A percentile compares a stretch with the other conserved stretches of the same genome.
Evolutionary conservation across 2,888 invertebrate genomes (phyloP).

Genomic region (Opisthograptis luteolata): DNA sequence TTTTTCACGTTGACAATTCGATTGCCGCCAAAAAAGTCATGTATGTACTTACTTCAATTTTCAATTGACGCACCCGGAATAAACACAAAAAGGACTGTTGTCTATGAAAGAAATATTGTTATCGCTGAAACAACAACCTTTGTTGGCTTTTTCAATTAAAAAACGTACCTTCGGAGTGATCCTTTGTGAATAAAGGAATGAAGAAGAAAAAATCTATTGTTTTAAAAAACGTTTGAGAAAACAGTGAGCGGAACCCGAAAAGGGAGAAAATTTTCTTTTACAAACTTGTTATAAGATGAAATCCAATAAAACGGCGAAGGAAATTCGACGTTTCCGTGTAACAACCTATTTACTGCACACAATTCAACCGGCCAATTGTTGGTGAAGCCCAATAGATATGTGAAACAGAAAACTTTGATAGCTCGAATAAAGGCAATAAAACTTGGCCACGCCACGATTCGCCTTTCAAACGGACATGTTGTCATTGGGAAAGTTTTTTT

Average conservation of each 20-base stretch:
- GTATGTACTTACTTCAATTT: background rate
- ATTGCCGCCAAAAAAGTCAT: no score
- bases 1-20: no score
- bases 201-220: constrained; percentile 34
- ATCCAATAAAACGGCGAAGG: constrained; percentile 69
- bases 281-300: constrained; percentile 67
- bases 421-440: constrained; percentile 71
- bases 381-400: constrained; percentile 65
- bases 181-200: constrained; percentile 25
- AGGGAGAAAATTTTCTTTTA: constrained; percentile 55
- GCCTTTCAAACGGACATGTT: constrained; percentile 59
- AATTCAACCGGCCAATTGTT: constrained; percentile 67
- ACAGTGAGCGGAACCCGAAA: constrained; percentile 37
- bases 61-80: constrained; percentile 4
- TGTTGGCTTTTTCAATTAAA: constrained; percentile 27
- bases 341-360: constrained; percentile 72
- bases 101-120: constrained; percentile 21
- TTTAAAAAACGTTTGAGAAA: constrained; percentile 40
- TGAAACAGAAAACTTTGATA: constrained; percentile 69
- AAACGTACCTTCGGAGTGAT: constrained; percentile 15
- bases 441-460: constrained; percentile 65
- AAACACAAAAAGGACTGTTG: constrained; percentile 14
- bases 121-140: constrained; percentile 19
- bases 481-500: constrained; percentile 45
- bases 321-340: constrained; percentile 68